A percentile compares a stretch with the other conserved stretches of the same genome.
Evolutionary conservation across 2,888 invertebrate species (phyloP).

Genomic region (Thelaira solivaga): DNA sequence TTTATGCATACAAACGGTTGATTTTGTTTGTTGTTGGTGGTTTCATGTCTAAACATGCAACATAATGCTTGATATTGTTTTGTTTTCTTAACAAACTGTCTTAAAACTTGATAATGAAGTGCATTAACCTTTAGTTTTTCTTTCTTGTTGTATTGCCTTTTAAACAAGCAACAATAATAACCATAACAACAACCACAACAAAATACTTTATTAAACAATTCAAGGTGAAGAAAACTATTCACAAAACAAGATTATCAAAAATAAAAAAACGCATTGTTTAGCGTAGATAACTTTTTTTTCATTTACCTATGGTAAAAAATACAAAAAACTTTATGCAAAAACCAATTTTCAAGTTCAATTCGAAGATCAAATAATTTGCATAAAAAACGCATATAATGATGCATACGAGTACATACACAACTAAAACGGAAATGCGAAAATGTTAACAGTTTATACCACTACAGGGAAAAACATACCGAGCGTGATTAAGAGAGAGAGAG

Average conservation of each 20-base stretch:
- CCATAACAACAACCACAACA: background rate
- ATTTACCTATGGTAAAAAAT: background rate
- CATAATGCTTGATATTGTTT: slow-evolving; percentile 11
- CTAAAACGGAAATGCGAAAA: slow-evolving; percentile 24
- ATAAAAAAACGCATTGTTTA: slow-evolving; percentile 41
- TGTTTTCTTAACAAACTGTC: slow-evolving; percentile 5
- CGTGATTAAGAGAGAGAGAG: background rate
- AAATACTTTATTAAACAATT: slow-evolving; percentile 41
- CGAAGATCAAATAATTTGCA: slow-evolving; percentile 41
- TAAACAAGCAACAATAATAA: background rate
- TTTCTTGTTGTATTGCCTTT: background rate
- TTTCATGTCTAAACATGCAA: slow-evolving; percentile 33
- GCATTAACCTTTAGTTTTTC: slow-evolving; percentile 54
- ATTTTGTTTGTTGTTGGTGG: slow-evolving; percentile 1
- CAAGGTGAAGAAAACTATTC: slow-evolving; percentile 61
- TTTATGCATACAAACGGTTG: background rate
- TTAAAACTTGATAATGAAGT: slow-evolving; percentile 45
- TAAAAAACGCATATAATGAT: slow-evolving; percentile 2
- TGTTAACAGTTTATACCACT: background rate
- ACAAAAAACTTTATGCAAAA: slow-evolving; percentile 33
- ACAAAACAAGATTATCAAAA: slow-evolving; percentile 14
- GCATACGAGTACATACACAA: background rate
- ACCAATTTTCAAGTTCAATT: slow-evolving; percentile 58
- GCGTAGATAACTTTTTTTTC: background rate
- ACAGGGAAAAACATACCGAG: background rate